Percentiles rank a stretch among this genome's conserved stretches.
Evolutionary conservation across 2,888 invertebrate species (phyloP).

Genomic region (Heliconius ismenius): DNA sequence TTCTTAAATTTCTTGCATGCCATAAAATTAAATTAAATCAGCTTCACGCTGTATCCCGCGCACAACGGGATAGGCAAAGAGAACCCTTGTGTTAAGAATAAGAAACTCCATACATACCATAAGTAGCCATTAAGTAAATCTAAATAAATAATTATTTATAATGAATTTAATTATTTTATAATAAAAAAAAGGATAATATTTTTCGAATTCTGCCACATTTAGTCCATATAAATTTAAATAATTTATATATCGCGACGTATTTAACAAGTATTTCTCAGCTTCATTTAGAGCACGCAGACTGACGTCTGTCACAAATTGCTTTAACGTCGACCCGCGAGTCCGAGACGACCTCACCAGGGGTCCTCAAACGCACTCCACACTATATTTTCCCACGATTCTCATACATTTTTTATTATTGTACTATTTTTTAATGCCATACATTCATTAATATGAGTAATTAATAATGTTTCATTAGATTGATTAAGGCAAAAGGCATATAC

Average conservation of each 20-base stretch:
- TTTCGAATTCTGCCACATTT: neutral
- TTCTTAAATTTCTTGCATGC: no score
- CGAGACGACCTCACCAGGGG: slow-evolving; percentile 45
- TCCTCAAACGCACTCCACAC: slow-evolving; percentile 39
- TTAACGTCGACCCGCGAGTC: slow-evolving; percentile 57
- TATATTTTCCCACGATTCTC: slow-evolving; percentile 9
- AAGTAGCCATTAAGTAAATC: no score
- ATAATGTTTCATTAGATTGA: neutral
- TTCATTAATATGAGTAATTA: neutral
- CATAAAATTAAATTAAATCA: no score
- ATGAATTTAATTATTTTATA: no score
- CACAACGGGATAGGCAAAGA: no score
- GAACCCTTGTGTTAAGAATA: no score
- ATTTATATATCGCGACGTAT: slow-evolving; percentile 18
- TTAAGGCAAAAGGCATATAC: neutral
- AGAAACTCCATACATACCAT: no score
- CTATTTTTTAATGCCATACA: neutral
- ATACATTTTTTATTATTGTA: neutral
- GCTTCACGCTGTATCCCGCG: no score
- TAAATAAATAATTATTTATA: no score
- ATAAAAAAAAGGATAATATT: neutral
- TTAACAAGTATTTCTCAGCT: slow-evolving; percentile 25
- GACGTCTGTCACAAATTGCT: slow-evolving; percentile 72
- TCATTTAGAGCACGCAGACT: slow-evolving; percentile 48
- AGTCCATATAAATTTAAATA: neutral